phyloP scores from a whole-genome alignment of 1,140 invertebrate species.

The Cydia pomonella region DNA sequence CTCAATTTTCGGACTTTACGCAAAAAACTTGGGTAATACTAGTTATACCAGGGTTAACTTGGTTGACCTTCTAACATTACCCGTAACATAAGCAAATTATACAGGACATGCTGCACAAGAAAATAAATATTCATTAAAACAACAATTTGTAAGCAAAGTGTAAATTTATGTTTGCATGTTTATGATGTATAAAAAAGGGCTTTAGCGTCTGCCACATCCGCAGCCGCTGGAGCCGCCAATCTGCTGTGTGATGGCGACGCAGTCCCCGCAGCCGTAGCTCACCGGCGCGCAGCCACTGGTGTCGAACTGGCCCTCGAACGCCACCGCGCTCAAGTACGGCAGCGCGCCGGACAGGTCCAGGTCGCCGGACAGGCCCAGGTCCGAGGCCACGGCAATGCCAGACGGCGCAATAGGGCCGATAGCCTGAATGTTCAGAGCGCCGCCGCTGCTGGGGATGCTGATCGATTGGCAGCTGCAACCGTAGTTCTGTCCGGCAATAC shows the following conservation, averaged over 20 bases:
- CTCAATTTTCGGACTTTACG: no score
- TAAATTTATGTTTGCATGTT: not conserved
- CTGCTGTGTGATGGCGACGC: not conserved
- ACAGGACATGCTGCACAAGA: no score
- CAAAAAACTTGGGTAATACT: no score
- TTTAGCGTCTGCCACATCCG: constrained; percentile 1
- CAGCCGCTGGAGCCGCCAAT: not conserved
- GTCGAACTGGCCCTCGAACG: not conserved
- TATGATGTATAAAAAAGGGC: not conserved
- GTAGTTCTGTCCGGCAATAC: not conserved
- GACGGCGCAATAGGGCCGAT: constrained; percentile 40
- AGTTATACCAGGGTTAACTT: no score
- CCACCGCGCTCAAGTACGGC: constrained; percentile 14
- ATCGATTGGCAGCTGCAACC: not conserved
- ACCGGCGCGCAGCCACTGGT: not conserved
- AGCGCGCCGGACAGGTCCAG: constrained; percentile 38
- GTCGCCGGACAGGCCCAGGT: constrained; percentile 47
- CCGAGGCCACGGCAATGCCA: constrained; percentile 44
- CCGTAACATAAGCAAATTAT: no score
- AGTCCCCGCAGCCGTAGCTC: not conserved
- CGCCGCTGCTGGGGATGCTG: not conserved
- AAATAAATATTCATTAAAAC: not conserved
- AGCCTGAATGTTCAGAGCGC: constrained; percentile 35
- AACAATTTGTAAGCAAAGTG: not conserved
- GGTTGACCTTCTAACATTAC: no score